Base-by-base conservation (phyloP, 92 coral and sea anemone genomes). In the Porites cylindrica region DNA sequence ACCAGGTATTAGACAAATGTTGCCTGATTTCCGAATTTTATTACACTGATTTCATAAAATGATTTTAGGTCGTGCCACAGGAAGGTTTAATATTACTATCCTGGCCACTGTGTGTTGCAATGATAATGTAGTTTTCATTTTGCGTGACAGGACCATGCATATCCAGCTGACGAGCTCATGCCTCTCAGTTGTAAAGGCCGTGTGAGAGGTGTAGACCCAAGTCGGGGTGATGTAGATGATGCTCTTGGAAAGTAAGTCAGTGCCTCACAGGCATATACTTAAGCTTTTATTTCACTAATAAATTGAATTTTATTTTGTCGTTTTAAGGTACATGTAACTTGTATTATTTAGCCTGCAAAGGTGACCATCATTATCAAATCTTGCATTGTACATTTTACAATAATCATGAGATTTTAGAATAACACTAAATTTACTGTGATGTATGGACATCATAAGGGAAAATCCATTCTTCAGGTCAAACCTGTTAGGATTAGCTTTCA, bases 111-210 rank as follows among this genome's bases (percentile, higher is more conserved):
- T 56, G 16, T 10, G 10, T 10, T 54, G 11, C 14, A 54, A 56
- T 56, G 17, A 10, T 56, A 56, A 10, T 10, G 9, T 10, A 53
- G 20, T 56, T 52, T 52, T 75, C 43, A 23, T 29, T n/a, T 52
- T 51, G 62, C 26, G 62, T 83, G 8, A 11, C 78, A 97, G 99
- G 83, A 78, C 67, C 89, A 92, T 93, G 99, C 99, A 38, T 97
- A 97, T 76, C 99, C 99, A 51, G 99, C 99, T 12, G 99, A 97
- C 87, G 99, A 97, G 86, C 88, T 97, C 66, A 97, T 97, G 99
- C 99, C 99, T n/a, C 83, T 97, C 24, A 95, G 95, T 85, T 97
- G 99, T 74, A 97, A 95, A 84, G 99, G 99, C 38, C 95, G 99
- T 51, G 94, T 95, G 19, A 87, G 98, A 70, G 98, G 95, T 24